Conservation (phyloP, 2,113 vertebrate genomes). For the Psilopsiagon aymara region DNA sequence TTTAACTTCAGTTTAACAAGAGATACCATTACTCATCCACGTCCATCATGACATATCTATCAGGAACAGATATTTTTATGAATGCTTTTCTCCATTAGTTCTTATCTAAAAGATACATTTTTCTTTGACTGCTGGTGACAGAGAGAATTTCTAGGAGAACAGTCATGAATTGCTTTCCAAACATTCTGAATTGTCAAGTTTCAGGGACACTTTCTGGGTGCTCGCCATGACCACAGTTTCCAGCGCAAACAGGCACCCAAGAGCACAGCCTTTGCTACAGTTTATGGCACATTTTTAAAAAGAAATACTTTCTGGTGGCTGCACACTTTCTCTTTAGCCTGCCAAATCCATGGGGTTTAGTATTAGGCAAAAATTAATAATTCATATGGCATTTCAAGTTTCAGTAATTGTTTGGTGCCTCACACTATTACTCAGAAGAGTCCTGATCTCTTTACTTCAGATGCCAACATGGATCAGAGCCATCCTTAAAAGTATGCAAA, state of each 20-base stretch:
- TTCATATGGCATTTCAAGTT: neutral
- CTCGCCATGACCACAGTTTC: neutral
- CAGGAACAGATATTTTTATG: neutral
- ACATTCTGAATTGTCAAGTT: neutral
- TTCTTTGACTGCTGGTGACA: neutral
- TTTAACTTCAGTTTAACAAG: neutral
- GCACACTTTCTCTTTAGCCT: neutral
- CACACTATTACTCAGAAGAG: neutral
- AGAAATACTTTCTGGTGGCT: neutral
- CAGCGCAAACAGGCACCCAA: neutral
- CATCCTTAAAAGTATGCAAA: conserved; percentile 17
- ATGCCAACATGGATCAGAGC: conserved; percentile 24
- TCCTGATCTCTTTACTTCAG: neutral
- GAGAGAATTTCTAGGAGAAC: neutral
- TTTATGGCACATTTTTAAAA: neutral
- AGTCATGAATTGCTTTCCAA: neutral
- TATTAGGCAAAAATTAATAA: neutral
- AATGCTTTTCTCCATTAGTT: neutral
- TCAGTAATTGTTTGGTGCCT: neutral
- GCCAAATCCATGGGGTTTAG: neutral
- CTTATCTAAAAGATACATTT: neutral
- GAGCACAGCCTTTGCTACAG: neutral
- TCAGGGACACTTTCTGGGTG: neutral
- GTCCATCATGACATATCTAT: neutral
- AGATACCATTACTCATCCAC: neutral